Conservation (phyloP, 1,140 invertebrate species). For the Cydia pomonella region DNA sequence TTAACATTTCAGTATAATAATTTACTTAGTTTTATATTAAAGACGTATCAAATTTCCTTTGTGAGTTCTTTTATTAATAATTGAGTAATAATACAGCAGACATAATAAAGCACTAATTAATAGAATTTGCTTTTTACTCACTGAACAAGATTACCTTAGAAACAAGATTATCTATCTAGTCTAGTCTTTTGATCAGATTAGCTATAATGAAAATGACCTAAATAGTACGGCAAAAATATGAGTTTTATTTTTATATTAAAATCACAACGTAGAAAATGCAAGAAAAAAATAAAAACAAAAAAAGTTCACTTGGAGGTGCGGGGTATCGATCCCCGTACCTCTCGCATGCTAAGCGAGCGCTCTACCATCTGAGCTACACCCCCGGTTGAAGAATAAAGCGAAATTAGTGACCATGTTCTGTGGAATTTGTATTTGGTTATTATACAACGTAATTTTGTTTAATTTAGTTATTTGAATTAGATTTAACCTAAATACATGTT, state of each 20-base stretch:
- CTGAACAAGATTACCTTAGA: neutral
- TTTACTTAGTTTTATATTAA: neutral
- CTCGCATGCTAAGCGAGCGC: conserved; percentile 93
- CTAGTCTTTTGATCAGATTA: neutral
- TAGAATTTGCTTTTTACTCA: neutral
- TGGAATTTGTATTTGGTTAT: neutral
- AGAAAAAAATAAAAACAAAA: conserved; percentile 18
- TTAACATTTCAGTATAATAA: conserved; percentile 1
- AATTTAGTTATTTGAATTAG: neutral
- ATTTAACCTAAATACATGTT: neutral
- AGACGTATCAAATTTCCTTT: neutral
- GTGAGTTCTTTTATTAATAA: neutral
- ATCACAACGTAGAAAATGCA: conserved; percentile 3
- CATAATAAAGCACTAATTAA: neutral
- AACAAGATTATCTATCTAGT: neutral
- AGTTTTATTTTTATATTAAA: neutral
- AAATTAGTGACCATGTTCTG: neutral
- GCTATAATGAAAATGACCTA: neutral
- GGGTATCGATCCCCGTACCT: conserved; percentile 92
- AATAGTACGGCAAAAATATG: neutral
- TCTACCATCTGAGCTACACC: conserved; percentile 85
- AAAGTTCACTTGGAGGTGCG: conserved; percentile 82
- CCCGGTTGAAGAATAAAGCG: neutral
- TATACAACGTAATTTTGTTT: neutral
- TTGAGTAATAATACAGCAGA: neutral